These are phyloP conservation scores for Helicoverpa assulta DNA, from an alignment of 2,888 invertebrate genomes.

Conservation along the genomic window DNA sequence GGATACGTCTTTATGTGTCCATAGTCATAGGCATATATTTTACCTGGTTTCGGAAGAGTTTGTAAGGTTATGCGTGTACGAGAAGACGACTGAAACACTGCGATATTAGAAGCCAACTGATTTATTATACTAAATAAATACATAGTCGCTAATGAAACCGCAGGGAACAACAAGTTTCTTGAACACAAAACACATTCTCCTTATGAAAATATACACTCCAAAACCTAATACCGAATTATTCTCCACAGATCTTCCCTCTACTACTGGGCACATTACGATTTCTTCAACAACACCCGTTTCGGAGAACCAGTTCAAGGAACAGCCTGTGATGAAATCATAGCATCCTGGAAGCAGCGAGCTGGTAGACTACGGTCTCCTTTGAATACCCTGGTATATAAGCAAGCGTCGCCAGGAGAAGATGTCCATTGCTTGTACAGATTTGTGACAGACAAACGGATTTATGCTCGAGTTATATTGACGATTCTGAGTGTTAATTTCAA, in stretches of 20 bases:
- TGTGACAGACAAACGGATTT: slow-evolving; percentile 95
- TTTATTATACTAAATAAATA: too few species aligned
- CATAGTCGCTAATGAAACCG: too few species aligned
- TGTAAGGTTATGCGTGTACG: too few species aligned
- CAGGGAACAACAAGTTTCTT: too few species aligned
- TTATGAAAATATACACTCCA: neutral
- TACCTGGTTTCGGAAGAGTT: too few species aligned
- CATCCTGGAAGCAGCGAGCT: slow-evolving; percentile 94
- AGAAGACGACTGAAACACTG: too few species aligned
- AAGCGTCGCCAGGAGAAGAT: slow-evolving; percentile 92
- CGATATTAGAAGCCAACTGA: too few species aligned
- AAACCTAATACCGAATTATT: slow-evolving; percentile 9
- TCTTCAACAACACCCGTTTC: slow-evolving; percentile 96
- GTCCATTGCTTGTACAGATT: slow-evolving; percentile 96
- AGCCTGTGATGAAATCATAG: slow-evolving; percentile 96
- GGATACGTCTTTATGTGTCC: too few species aligned
- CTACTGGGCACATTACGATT: slow-evolving; percentile 98
- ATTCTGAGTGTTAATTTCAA: slow-evolving; percentile 95
- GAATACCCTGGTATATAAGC: slow-evolving; percentile 96
- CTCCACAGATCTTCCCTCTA: slow-evolving; percentile 94
- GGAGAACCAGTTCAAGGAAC: slow-evolving; percentile 95
- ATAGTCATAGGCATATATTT: too few species aligned
- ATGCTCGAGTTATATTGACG: slow-evolving; percentile 94
- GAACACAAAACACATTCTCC: too few species aligned
- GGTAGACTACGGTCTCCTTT: slow-evolving; percentile 95